phyloP scores from a whole-genome alignment of 1,140 invertebrate species.

The Mylabris phalerata region DNA sequence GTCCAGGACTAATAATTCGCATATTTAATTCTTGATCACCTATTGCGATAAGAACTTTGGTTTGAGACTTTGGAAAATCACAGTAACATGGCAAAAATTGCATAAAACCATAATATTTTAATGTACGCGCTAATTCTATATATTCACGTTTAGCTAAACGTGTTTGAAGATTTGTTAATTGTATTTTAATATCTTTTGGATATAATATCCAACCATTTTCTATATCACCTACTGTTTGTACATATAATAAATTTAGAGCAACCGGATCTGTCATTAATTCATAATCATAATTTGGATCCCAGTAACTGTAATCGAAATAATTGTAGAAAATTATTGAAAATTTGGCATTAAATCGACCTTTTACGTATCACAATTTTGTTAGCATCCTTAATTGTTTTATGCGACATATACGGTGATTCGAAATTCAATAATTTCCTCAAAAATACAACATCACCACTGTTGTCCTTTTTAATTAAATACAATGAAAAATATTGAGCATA shows the following conservation, averaged over 20 bases:
- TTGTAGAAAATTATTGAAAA: neutral
- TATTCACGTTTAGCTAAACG: slow-evolving; percentile 82
- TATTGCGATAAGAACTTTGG: slow-evolving; percentile 61
- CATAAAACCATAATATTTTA: slow-evolving; percentile 85
- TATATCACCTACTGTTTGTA: slow-evolving; percentile 80
- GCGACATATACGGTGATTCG: slow-evolving; percentile 91
- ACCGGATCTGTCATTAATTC: slow-evolving; percentile 73
- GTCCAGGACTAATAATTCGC: slow-evolving; percentile 43
- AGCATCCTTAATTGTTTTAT: slow-evolving; percentile 53
- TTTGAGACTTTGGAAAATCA: slow-evolving; percentile 68
- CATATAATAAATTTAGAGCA: slow-evolving; percentile 79
- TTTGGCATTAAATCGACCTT: slow-evolving; percentile 46
- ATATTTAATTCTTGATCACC: slow-evolving; percentile 75
- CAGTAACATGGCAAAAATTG: slow-evolving; percentile 71
- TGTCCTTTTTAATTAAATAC: slow-evolving; percentile 73
- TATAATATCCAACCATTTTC: slow-evolving; percentile 77
- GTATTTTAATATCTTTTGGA: slow-evolving; percentile 60
- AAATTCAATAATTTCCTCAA: slow-evolving; percentile 87
- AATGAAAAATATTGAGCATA: slow-evolving; percentile 82
- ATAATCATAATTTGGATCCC: slow-evolving; percentile 79
- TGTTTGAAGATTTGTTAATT: slow-evolving; percentile 62
- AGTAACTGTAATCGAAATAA: slow-evolving; percentile 61
- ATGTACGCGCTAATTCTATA: slow-evolving; percentile 66
- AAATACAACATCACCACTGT: slow-evolving; percentile 64
- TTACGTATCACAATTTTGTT: slow-evolving; percentile 67